phyloP scores from a whole-genome alignment of 2,797 vertebrate species.

The Heliangelus exortis region DNA sequence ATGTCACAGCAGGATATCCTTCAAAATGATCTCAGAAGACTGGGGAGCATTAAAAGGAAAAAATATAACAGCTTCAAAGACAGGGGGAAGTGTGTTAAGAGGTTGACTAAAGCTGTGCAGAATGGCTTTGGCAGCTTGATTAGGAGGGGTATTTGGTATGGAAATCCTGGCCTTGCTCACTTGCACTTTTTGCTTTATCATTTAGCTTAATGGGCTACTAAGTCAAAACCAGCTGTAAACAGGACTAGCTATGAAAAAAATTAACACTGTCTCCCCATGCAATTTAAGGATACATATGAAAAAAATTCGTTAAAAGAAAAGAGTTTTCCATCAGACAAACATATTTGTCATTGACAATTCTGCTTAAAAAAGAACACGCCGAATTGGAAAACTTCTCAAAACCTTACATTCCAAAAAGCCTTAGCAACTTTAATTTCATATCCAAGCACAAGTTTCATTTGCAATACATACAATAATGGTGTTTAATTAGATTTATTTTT shows the following conservation, averaged over 20 bases:
- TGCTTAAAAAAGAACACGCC: neutral
- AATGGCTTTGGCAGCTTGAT: constrained; percentile 30
- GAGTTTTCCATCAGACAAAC: constrained; percentile 58
- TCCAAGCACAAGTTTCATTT: constrained; percentile 73
- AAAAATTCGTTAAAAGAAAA: constrained; percentile 56
- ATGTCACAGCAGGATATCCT: neutral
- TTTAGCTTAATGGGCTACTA: constrained; percentile 65
- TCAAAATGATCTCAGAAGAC: constrained; percentile 13
- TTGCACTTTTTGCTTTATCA: constrained; percentile 56
- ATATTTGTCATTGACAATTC: constrained; percentile 44
- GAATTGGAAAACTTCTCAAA: constrained; percentile 53
- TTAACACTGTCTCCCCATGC: constrained; percentile 29
- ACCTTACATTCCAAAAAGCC: constrained; percentile 51
- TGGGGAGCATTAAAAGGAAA: neutral
- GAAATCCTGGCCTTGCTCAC: constrained; percentile 34
- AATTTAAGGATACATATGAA: constrained; percentile 55
- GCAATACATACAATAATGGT: constrained; percentile 71
- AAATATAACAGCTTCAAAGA: neutral
- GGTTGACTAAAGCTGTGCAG: neutral
- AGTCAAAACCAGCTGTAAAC: constrained; percentile 55
- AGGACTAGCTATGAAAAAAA: constrained; percentile 47
- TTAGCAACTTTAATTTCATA: constrained; percentile 70
- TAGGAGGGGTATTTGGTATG: constrained; percentile 14
- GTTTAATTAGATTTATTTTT: constrained; percentile 84
- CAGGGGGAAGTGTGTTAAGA: neutral